phyloP scores from a whole-genome alignment of 2,113 vertebrate genomes.

The Rhinolophus sinicus region DNA sequence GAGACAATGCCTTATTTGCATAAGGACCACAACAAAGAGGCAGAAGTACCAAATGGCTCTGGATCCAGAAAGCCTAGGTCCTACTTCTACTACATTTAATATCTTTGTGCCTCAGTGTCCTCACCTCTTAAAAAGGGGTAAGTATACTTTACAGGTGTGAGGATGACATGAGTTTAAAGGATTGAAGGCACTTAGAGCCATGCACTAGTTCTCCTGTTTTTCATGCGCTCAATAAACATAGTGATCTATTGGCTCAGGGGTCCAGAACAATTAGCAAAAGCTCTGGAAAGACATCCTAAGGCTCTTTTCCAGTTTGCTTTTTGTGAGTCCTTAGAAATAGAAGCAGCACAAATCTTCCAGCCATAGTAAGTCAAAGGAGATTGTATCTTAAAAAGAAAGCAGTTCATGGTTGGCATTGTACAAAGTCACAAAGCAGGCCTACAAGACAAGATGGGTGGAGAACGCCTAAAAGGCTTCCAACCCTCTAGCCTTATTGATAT shows the following conservation, averaged over 20 bases:
- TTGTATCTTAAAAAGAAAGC: conserved; percentile 1
- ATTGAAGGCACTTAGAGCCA: background rate
- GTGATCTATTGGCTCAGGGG: background rate
- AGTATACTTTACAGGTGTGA: background rate
- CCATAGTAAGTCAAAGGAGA: background rate
- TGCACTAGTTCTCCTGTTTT: background rate
- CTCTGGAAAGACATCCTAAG: background rate
- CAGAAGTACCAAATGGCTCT: background rate
- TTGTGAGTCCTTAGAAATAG: background rate
- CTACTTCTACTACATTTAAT: background rate
- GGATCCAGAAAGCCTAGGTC: background rate
- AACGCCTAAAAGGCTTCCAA: background rate
- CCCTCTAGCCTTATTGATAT: background rate
- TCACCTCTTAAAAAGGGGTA: background rate
- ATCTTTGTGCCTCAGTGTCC: background rate
- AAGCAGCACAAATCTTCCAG: background rate
- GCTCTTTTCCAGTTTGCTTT: background rate
- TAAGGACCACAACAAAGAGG: background rate
- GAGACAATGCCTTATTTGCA: background rate
- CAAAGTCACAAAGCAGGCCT: background rate
- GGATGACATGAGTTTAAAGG: background rate
- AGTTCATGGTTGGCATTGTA: background rate
- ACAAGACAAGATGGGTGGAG: background rate
- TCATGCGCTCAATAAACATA: background rate
- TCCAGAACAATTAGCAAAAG: background rate